phyloP scores from a whole-genome alignment of 2,888 invertebrate species.

The Loripinus fragilis region DNA sequence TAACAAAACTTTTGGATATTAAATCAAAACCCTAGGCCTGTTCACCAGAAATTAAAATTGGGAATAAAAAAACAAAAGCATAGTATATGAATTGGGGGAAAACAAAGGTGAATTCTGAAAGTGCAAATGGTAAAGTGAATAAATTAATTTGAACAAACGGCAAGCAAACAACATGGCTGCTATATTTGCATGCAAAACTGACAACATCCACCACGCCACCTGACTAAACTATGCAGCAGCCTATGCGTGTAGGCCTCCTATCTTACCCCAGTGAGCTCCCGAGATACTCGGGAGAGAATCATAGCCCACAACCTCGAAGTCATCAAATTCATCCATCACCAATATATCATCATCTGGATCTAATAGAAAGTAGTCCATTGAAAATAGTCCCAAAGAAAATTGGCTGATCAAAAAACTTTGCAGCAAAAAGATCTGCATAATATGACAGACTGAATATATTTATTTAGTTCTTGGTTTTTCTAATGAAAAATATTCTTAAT shows the following conservation, averaged over 20 bases:
- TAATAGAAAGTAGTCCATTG: constrained; percentile 10
- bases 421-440: no score
- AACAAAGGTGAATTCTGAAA: background rate
- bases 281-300: constrained; percentile 43
- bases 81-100: no score
- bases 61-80: no score
- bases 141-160: background rate
- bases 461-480: no score
- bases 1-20: no score
- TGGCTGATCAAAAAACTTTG: no score
- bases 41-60: no score
- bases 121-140: no score
- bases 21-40: no score
- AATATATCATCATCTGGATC: constrained; percentile 47
- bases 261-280: constrained; percentile 60
- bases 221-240: constrained; percentile 8
- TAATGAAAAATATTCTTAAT: no score
- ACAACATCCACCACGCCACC: constrained; percentile 7
- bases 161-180: background rate
- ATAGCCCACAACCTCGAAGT: constrained; percentile 50
- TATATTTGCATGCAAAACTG: constrained; percentile 16
- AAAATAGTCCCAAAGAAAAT: constrained; percentile 4
- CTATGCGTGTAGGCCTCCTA: background rate
- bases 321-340: constrained; percentile 63
- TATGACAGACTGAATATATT: no score